These are phyloP conservation scores for Cryptotermes secundus DNA, from an alignment of 1,140 invertebrate species.

Conservation along the genomic window DNA sequence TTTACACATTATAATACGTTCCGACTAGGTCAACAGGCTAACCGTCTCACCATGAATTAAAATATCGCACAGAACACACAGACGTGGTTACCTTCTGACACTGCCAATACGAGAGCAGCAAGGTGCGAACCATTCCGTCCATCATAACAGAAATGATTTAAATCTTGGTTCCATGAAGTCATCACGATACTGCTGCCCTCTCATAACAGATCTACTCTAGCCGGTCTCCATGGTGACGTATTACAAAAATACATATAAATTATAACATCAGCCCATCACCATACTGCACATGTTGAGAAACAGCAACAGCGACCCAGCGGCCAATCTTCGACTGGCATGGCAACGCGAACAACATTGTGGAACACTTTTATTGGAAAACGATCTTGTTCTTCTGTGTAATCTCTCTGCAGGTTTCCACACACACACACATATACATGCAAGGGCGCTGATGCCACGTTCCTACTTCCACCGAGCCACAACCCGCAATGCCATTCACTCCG, in stretches of 20 bases:
- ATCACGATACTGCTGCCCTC: conserved; percentile 13
- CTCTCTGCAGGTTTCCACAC: conserved; percentile 7
- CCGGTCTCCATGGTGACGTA: conserved; percentile 2
- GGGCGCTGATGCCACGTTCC: conserved; percentile 12
- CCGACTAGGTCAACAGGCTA: conserved; percentile 28
- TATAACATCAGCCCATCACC: neutral
- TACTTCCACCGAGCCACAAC: neutral
- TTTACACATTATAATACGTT: conserved; percentile 29
- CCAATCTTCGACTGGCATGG: neutral
- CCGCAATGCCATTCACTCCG: conserved; percentile 8
- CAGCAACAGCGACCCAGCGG: neutral
- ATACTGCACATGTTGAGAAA: neutral
- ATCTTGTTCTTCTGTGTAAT: neutral
- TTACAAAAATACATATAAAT: neutral
- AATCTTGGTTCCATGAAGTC: conserved; percentile 16
- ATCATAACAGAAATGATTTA: conserved; percentile 24
- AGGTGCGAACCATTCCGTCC: conserved; percentile 34
- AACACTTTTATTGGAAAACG: neutral
- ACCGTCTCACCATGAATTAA: conserved; percentile 17
- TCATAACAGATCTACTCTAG: conserved; percentile 13
- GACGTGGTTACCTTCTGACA: conserved; percentile 37
- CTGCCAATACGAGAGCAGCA: conserved; percentile 36
- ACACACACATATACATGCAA: no score
- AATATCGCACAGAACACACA: conserved; percentile 39
- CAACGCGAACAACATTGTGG: neutral